Evolutionary conservation across 2,888 invertebrate species (phyloP).

Genomic region (Xestia xanthographa): DNA sequence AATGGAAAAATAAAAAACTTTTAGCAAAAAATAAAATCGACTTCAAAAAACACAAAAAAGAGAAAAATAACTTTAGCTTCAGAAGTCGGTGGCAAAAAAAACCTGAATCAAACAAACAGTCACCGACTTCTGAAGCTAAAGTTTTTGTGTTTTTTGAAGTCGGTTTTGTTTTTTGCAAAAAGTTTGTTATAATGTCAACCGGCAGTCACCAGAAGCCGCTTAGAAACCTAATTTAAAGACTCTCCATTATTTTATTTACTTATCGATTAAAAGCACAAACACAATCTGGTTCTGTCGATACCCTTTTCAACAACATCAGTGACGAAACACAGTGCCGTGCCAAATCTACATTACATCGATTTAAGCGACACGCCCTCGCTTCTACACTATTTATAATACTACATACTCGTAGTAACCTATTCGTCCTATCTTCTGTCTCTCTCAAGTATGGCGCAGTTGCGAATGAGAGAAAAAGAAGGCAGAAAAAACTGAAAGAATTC

Average conservation of each 20-base stretch:
- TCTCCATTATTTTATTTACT: conserved; percentile 2
- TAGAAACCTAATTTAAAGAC: not conserved
- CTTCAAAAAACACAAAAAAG: too few species aligned
- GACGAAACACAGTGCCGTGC: conserved; percentile 56
- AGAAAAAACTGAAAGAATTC: conserved; percentile 37
- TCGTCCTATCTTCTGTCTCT: conserved; percentile 46
- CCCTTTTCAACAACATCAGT: conserved; percentile 26
- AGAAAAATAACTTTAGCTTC: too few species aligned
- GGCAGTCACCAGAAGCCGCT: not conserved
- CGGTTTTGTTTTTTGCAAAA: too few species aligned
- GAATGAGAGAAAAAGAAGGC: conserved; percentile 57
- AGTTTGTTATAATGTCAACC: too few species aligned
- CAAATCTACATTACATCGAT: conserved; percentile 56
- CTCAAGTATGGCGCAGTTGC: conserved; percentile 36
- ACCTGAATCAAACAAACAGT: too few species aligned
- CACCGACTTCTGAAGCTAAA: too few species aligned
- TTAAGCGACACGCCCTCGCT: conserved; percentile 65
- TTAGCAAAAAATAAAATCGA: too few species aligned
- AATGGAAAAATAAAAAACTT: too few species aligned
- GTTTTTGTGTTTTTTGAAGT: too few species aligned
- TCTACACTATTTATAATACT: conserved; percentile 35
- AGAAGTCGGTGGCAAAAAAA: too few species aligned
- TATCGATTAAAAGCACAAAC: not conserved
- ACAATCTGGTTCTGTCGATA: conserved; percentile 27
- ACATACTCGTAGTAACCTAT: conserved; percentile 29